Base-by-base conservation (phyloP, 1,140 invertebrate species). In the Stegodyphus mimosarum region DNA sequence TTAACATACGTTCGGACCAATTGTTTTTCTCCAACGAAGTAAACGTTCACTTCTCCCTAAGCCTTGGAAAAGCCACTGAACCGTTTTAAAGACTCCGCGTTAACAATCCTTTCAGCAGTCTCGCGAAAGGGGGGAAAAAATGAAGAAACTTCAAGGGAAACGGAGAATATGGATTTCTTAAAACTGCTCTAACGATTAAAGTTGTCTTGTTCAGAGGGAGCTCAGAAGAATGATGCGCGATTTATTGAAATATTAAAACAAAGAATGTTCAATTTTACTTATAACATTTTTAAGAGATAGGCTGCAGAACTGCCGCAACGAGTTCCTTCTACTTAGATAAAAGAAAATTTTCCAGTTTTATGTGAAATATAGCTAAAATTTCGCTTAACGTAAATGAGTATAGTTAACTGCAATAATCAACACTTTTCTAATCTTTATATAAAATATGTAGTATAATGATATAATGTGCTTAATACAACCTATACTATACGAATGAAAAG, bases 1-100 rank as follows among this genome's bases (percentile, higher is more conserved):
- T 83, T 83, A 83, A 83, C 81, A 83, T 83, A 83, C 81, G 81
- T 75, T 83, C 72, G 63, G 63, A 75, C 63, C 81, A 75, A 83
- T 83, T 83, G 81, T 83, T 83, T 83, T 83, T 83, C 81, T 67
- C 72, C 81, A 75, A 13, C 18, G 52, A 83, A 78, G 55, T 63
- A 53, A 17, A 49, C 52, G 10, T 49, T 80, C 67, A 71, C 77
- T 80, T 80, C 76, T 74, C 10, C 17, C n/a, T 73, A 73, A 73
- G 71, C 71, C 49, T 73, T 60, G 17, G 70, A 64, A 73, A 83
- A 83, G 60, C 80, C 60, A 73, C 69, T 55, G 71, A 74, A 83
- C 81, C 60, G 51, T 83, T 83, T 83, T 75, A 76, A 83, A 83
- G 64, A 48, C 13, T 18, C n/a, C 64, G 64, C 10, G 13, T 67